A percentile compares a stretch with the other conserved stretches of the same genome.
Conservation (phyloP, 1,140 invertebrate species). For the Phymorhynchus buccinoides region DNA sequence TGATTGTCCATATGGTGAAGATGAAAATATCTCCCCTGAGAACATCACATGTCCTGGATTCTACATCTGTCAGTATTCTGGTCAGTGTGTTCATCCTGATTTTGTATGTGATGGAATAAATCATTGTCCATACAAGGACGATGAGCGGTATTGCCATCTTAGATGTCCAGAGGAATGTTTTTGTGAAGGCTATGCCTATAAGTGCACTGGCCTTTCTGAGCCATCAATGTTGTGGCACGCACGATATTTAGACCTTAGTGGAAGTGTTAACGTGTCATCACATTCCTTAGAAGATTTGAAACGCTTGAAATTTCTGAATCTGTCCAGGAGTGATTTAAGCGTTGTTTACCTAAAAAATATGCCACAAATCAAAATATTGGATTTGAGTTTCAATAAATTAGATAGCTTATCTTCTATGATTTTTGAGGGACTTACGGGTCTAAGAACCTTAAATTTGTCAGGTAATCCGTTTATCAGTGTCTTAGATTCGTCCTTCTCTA, state of each 20-base stretch:
- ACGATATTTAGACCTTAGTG: conserved; percentile 20
- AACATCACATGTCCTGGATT: not conserved
- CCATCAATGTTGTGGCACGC: not conserved
- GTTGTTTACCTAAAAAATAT: not conserved
- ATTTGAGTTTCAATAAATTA: conserved; percentile 31
- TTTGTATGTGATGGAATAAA: conserved; percentile 33
- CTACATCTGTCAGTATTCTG: conserved; percentile 29
- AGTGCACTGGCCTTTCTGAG: not conserved
- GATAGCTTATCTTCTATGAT: conserved; percentile 2
- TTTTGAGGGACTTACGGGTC: not conserved
- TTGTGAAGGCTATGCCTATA: conserved; percentile 32
- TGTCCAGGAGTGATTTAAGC: conserved; percentile 15
- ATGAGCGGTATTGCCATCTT: conserved; percentile 32
- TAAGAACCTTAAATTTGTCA: conserved; percentile 34
- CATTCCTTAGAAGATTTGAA: not conserved
- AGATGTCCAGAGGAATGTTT: conserved; percentile 27
- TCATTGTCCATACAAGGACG: conserved; percentile 40
- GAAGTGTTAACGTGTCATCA: not conserved
- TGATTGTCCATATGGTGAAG: not conserved
- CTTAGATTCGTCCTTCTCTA: conserved; percentile 38
- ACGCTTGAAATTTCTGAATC: conserved; percentile 23
- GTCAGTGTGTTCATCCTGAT: conserved; percentile 11
- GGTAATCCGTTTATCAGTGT: conserved; percentile 37
- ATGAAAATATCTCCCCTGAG: not conserved
- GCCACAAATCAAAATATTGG: conserved; percentile 23